Evolutionary conservation across 2,888 invertebrate species (phyloP), one percentile per base, ranked within the genome.

Genomic region (Tetragnatha montana): DNA sequence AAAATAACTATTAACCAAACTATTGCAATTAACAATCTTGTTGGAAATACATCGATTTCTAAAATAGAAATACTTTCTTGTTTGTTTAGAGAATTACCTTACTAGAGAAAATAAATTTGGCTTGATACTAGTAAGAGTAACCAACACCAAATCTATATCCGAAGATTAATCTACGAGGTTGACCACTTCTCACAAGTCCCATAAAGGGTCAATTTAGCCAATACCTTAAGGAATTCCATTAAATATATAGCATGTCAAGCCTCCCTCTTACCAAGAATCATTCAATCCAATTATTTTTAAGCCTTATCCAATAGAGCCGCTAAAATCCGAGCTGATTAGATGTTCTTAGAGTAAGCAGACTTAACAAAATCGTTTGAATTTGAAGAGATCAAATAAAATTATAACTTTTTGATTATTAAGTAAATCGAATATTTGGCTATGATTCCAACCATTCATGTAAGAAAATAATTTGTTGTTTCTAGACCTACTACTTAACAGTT

Each of bases 111-210:
- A 87, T 81, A 70, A 75, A 87, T 74, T 22, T 74, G 73, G 73
- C 73, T 71, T 87, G 68, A 87, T 81, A 81, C 75, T 75, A 50
- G 75, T 87, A 75, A 87, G 49, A 68, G 75, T 87, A 69, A 84
- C 87, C 73, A 74, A 74, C 85, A 79, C 85, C 74, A 74, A 87
- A 87, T 87, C 69, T 87, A 87, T 86, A 86, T 69, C 69, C 47
- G 10, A 81, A 87, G 81, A 81, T 87, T 86, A 87, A 81, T 81
- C 81, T 81, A 69, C 68, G 81, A 87, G 87, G 87, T 75, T 87
- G 87, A 87, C 87, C 87, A 87, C 87, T 87, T 87, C 87, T 87
- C 87, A 87, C 81, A 87, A 87, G 87, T 69, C 87, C 87, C 87
- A 87, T 87, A 87, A 87, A 87, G 87, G 81, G 81, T 81, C 87